Base-by-base conservation (phyloP, 2,888 invertebrate genomes). In the Poecilus cupreus region DNA sequence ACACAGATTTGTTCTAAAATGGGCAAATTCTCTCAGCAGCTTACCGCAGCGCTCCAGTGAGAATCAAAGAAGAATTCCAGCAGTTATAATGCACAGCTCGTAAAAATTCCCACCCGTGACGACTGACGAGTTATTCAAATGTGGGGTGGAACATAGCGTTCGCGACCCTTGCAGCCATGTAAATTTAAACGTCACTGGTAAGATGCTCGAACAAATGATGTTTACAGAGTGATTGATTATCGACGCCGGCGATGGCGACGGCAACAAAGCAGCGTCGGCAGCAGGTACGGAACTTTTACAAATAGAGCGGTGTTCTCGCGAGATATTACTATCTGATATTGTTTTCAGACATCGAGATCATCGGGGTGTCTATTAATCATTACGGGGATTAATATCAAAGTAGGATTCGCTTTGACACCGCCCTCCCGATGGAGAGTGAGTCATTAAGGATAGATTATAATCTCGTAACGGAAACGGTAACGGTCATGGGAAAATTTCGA, bases 221-320 rank as follows among this genome's bases (percentile, higher is more conserved):
- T 80, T 80, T 80, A 80, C 80, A 70, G 54, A 39, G 80, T 80
- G 80, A 80, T 80, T 80, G 80, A 80, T 80, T 80, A 80, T 80
- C 80, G 80, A 43, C 49, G 39, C 13, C 32, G 70, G 68, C 49
- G 49, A 26, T 68, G 79, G 60, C 79, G 79, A 79, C 76, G 79
- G 18, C 39, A 26, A 79, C 79, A 79, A 79, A 68, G 79, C 64
- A 68, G 26, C 64, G 32, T 68, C 64, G 13, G 37, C 37, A 32
- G 18, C 64, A 26, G 60, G 37, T 68, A 16, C 64, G 37, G 64
- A 68, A 72, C 72, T 72, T 46, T 72, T 72, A 72, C 72, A 72
- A 43, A 72, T 46, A 46, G 72, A 72, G 22, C 72, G 43, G 22
- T 72, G 72, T 68, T 68, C 64, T 68, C 64, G 64, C 46, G 46